phyloP scores from a whole-genome alignment of 2,797 vertebrate genomes.

The Gambelia wislizenii region DNA sequence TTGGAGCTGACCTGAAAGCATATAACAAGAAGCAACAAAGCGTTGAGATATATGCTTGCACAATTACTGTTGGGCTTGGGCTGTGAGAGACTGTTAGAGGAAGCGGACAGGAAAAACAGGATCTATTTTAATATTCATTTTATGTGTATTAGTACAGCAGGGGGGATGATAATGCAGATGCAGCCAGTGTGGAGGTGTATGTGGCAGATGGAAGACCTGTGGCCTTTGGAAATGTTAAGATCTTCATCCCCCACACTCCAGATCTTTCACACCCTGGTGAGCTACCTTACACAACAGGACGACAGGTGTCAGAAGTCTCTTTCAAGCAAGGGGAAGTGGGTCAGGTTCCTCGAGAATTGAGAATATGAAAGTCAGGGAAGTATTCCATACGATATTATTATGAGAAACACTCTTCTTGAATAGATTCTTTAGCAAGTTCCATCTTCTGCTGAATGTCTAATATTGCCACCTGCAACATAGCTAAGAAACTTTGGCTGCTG shows the following conservation, averaged over 20 bases:
- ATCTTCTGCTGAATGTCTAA: background rate
- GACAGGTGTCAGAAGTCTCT: conserved; percentile 17
- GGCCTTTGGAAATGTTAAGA: background rate
- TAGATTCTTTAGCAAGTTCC: background rate
- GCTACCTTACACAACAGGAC: background rate
- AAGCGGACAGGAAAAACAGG: background rate
- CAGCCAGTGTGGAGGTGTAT: background rate
- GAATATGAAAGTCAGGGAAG: conserved; percentile 13
- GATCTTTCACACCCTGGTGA: background rate
- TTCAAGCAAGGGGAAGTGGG: background rate
- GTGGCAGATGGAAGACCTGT: background rate
- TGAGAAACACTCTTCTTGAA: background rate
- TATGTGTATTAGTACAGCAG: background rate
- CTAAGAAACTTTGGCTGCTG: background rate
- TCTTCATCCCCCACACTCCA: background rate
- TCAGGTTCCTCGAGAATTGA: background rate
- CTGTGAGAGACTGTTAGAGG: too few relatives aligned
- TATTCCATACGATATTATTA: conserved; percentile 25
- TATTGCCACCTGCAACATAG: background rate
- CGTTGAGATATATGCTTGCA: too few relatives aligned
- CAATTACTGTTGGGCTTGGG: too few relatives aligned
- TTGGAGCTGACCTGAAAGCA: too few relatives aligned
- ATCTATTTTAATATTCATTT: background rate
- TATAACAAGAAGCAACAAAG: too few relatives aligned
- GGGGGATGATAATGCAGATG: background rate